Percentiles rank a stretch among this genome's conserved stretches.
These are phyloP conservation scores for Drosophila kikkawai DNA, from an alignment of 1,140 invertebrate species.

Conservation along the genomic window DNA sequence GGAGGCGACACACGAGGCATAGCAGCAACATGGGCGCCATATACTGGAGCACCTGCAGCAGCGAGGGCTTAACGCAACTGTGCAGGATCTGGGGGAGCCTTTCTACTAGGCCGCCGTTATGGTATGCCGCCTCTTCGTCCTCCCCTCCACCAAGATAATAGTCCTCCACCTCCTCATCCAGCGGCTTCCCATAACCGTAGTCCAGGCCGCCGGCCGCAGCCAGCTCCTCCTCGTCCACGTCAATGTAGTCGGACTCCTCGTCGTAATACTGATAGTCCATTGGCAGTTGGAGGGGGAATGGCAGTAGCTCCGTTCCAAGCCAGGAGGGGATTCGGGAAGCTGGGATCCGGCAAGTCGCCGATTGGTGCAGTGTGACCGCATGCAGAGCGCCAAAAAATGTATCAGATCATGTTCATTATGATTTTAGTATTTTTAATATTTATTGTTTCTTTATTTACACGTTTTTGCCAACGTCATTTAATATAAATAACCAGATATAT, in stretches of 20 bases:
- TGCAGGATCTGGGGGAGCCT: conserved; percentile 27
- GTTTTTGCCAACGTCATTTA: no score
- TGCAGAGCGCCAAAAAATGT: conserved; percentile 8
- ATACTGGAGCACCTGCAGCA: conserved; percentile 54
- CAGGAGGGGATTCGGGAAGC: conserved; percentile 10
- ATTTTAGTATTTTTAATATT: background rate
- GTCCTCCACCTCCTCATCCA: conserved; percentile 5
- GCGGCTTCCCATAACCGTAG: background rate
- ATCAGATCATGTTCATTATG: no score
- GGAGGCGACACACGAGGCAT: conserved; percentile 40
- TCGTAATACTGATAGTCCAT: conserved; percentile 78
- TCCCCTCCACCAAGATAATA: conserved; percentile 26
- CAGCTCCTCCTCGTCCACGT: conserved; percentile 44
- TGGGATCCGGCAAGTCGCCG: conserved; percentile 4
- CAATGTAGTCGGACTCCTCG: conserved; percentile 61
- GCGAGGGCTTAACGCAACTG: conserved; percentile 33
- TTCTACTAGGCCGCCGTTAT: background rate
- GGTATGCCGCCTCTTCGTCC: background rate
- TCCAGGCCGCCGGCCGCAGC: conserved; percentile 6
- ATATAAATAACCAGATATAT: no score
- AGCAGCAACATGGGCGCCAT: conserved; percentile 50
- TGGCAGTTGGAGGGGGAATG: background rate
- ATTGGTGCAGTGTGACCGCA: conserved; percentile 11
- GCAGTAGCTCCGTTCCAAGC: conserved; percentile 3
- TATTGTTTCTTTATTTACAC: no score